Evolutionary conservation across 2,888 invertebrate genomes (phyloP).

Genomic region (Ashinkailepas kermadecensis): DNA sequence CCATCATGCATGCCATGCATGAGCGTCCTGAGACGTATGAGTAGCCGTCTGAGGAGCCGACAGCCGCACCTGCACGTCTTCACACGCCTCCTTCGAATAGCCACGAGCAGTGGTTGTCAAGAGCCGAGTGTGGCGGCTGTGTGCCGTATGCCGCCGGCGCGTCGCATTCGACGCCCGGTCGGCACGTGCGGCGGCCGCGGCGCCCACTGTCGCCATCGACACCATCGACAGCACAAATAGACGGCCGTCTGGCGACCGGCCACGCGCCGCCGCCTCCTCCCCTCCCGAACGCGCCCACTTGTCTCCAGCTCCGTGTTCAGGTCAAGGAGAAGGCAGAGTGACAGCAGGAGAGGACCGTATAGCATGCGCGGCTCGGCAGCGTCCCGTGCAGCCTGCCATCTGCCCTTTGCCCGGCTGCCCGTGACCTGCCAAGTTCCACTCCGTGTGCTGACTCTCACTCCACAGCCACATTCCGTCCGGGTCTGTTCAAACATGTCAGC

Average conservation of each 20-base stretch:
- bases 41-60: not conserved
- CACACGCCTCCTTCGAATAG: not conserved
- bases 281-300: not conserved
- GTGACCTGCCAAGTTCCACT: not conserved
- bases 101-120: not conserved
- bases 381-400: not conserved
- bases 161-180: not conserved
- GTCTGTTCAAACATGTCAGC: too few relatives aligned
- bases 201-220: not conserved
- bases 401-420: not conserved
- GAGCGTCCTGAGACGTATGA: not conserved
- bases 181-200: not conserved
- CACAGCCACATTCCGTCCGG: not conserved
- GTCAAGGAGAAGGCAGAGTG: conserved; percentile 15
- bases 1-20: not conserved
- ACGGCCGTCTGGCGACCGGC: not conserved
- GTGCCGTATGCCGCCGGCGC: not conserved
- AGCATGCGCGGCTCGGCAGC: not conserved
- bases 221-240: not conserved
- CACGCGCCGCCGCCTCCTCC: not conserved
- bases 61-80: not conserved
- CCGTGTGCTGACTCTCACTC: not conserved
- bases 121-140: not conserved
- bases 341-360: not conserved
- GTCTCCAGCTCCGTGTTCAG: not conserved